phyloP scores from a whole-genome alignment of 2,888 invertebrate species.

The Tortricodes alternella region DNA sequence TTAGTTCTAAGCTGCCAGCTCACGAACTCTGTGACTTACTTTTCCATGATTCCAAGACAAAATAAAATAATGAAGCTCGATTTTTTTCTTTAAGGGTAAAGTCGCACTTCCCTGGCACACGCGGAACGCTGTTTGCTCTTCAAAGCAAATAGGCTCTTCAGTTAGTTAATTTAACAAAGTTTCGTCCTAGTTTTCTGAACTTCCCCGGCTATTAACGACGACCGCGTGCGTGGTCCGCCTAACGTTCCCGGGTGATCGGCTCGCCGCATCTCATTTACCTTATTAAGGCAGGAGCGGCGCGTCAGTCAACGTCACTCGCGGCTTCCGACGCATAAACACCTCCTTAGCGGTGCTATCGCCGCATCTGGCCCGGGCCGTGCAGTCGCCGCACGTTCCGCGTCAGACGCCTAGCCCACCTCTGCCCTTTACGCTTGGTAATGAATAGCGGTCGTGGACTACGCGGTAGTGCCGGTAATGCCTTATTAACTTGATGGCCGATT shows the following conservation, averaged over 20 bases:
- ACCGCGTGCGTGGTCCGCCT: not conserved
- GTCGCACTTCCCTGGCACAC: no score
- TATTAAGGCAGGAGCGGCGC: constrained; percentile 62
- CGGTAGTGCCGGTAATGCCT: not conserved
- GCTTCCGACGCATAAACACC: constrained; percentile 63
- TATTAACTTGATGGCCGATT: not conserved
- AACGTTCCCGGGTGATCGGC: constrained; percentile 8
- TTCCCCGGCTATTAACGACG: not conserved
- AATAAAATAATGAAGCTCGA: no score
- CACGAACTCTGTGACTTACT: not conserved
- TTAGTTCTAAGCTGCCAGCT: constrained; percentile 55
- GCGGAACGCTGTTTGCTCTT: no score
- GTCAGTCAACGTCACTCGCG: constrained; percentile 71
- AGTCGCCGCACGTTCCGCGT: constrained; percentile 36
- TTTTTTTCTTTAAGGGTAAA: no score
- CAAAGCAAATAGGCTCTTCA: no score
- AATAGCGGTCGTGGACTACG: constrained; percentile 5
- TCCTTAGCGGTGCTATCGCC: constrained; percentile 55
- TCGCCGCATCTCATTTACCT: constrained; percentile 72
- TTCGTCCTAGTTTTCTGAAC: no score
- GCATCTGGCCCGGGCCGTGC: constrained; percentile 32
- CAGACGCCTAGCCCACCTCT: no score
- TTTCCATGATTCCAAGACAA: no score
- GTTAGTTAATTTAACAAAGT: no score
- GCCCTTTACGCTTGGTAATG: constrained; percentile 38